Evolutionary conservation across 2,888 invertebrate genomes (phyloP).

Genomic region (Scaeva pyrastri): DNA sequence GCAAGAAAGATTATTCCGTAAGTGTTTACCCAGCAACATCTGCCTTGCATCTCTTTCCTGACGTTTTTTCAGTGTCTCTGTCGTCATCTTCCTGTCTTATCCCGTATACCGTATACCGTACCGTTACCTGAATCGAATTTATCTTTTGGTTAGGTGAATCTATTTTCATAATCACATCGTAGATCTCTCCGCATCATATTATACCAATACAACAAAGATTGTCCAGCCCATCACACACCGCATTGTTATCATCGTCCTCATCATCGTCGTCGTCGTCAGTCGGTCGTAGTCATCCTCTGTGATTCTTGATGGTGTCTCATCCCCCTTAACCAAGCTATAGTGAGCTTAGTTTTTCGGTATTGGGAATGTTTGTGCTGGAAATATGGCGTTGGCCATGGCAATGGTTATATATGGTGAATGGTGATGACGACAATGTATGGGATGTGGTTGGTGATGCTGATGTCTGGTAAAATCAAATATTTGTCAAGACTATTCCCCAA

Average conservation of each 20-base stretch:
- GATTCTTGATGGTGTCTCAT: not conserved
- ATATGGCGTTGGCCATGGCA: not conserved
- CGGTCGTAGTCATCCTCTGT: too few relatives aligned
- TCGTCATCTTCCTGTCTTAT: too few relatives aligned
- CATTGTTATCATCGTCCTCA: slow-evolving; percentile 28
- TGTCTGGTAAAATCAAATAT: slow-evolving; percentile 70
- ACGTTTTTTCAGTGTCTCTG: not conserved
- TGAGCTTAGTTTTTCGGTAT: slow-evolving; percentile 50
- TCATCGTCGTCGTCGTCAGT: too few relatives aligned
- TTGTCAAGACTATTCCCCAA: slow-evolving; percentile 77
- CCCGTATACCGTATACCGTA: not conserved
- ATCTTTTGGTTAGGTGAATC: slow-evolving; percentile 42
- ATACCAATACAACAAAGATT: slow-evolving; percentile 1
- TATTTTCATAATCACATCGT: slow-evolving; percentile 51
- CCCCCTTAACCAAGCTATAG: slow-evolving; percentile 3
- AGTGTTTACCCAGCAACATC: slow-evolving; percentile 21
- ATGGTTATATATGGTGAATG: too few relatives aligned
- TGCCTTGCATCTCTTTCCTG: not conserved
- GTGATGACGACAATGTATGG: not conserved
- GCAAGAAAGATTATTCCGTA: slow-evolving; percentile 16
- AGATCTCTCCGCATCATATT: slow-evolving; percentile 19
- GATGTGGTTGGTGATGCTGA: slow-evolving; percentile 36
- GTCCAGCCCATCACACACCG: slow-evolving; percentile 8
- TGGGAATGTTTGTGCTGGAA: not conserved
- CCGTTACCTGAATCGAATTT: slow-evolving; percentile 42